phyloP scores from a whole-genome alignment of 1,140 invertebrate genomes.

The Elymnias hypermnestra region DNA sequence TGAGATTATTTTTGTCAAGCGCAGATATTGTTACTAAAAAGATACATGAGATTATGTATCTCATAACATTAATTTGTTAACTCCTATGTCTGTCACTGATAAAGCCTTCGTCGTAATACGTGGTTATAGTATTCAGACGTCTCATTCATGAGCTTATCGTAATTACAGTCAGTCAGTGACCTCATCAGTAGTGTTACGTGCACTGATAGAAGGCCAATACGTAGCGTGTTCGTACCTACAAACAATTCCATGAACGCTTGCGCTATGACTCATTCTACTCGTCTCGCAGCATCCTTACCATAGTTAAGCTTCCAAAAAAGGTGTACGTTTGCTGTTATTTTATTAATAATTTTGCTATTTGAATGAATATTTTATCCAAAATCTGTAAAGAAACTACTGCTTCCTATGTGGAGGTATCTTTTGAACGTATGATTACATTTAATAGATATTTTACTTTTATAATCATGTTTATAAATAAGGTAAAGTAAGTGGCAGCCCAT shows the following conservation, averaged over 20 bases:
- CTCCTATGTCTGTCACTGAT: background rate
- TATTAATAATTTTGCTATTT: too few relatives aligned
- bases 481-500: too few relatives aligned
- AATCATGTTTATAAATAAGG: too few relatives aligned
- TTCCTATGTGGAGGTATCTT: too few relatives aligned
- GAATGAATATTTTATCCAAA: too few relatives aligned
- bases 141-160: conserved; percentile 24
- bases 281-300: conserved; percentile 27
- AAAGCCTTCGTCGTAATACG: background rate
- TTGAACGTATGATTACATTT: too few relatives aligned
- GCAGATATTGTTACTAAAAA: too few relatives aligned
- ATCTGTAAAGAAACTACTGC: too few relatives aligned
- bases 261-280: conserved; percentile 25
- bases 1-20: too few relatives aligned
- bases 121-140: background rate
- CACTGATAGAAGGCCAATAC: conserved; percentile 16
- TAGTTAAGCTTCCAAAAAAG: conserved; percentile 7
- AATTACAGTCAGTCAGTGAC: conserved; percentile 34
- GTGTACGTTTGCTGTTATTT: background rate
- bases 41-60: too few relatives aligned
- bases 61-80: background rate
- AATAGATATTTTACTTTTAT: too few relatives aligned
- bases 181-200: conserved; percentile 25
- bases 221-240: conserved; percentile 8
- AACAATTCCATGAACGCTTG: conserved; percentile 22